Evolutionary conservation across 2,797 vertebrate species (phyloP).

Genomic region (Clarias pachynema): DNA sequence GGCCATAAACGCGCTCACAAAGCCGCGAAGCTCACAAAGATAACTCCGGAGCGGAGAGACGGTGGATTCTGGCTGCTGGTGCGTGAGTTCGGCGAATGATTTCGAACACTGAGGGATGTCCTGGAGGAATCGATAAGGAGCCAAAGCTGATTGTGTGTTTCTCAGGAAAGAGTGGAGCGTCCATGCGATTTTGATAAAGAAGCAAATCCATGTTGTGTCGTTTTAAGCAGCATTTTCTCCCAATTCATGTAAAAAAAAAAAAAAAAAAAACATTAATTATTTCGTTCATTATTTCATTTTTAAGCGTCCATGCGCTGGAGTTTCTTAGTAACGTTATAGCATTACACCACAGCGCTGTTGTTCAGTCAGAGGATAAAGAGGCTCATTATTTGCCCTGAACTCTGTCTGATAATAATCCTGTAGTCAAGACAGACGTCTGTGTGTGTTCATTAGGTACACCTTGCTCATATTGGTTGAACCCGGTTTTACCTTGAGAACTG

Average conservation of each 20-base stretch:
- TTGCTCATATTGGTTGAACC: too few relatives aligned
- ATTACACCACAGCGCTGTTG: neutral
- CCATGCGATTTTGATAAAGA: neutral
- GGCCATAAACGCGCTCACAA: conserved; percentile 50
- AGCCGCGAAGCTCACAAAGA: conserved; percentile 42
- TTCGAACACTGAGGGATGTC: conserved; percentile 60
- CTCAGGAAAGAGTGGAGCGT: neutral
- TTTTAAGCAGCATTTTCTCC: neutral
- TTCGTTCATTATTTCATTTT: neutral
- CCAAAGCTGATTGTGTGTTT: conserved; percentile 44
- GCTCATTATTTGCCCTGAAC: neutral
- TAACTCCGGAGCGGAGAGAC: conserved; percentile 45
- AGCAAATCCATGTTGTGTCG: neutral
- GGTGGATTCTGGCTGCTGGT: conserved; percentile 48
- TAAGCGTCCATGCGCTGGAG: neutral
- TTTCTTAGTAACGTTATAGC: neutral
- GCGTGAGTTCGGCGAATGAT: conserved; percentile 52
- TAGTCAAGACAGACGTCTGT: neutral
- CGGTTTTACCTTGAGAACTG: too few relatives aligned
- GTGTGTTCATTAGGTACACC: neutral
- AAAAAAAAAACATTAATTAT: neutral
- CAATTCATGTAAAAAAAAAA: neutral
- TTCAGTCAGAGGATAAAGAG: neutral
- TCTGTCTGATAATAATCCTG: neutral
- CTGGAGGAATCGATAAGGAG: conserved; percentile 61